Percentiles rank a stretch among this genome's conserved stretches.
phyloP scores from a whole-genome alignment of 2,888 invertebrate species.

The Brachyopa scutellaris region DNA sequence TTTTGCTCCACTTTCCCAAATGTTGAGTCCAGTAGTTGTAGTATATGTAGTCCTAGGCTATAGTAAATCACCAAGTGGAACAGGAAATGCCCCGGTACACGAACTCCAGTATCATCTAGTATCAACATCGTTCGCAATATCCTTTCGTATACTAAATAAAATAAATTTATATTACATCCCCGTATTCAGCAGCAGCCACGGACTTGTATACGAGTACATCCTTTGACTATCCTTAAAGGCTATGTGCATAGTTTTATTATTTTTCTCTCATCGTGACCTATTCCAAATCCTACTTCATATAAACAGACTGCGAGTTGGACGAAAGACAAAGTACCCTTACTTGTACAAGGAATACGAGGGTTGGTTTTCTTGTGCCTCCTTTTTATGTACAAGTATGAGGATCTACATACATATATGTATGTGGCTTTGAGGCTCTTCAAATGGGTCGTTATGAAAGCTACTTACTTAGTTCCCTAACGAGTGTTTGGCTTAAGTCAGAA shows the following conservation, averaged over 20 bases:
- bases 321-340: too few relatives aligned
- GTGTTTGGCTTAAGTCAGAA: neutral
- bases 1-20: neutral
- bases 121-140: neutral
- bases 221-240: conserved; percentile 1
- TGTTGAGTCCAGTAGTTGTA: neutral
- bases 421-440: neutral
- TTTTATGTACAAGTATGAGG: neutral
- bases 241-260: conserved; percentile 30
- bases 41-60: too few relatives aligned
- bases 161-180: neutral
- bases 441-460: neutral
- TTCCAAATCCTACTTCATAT: conserved; percentile 16
- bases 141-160: neutral
- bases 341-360: too few relatives aligned
- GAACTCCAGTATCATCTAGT: too few relatives aligned
- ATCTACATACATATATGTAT: neutral
- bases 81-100: too few relatives aligned
- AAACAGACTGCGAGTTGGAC: neutral
- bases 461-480: neutral
- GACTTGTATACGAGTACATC: too few relatives aligned
- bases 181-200: neutral
- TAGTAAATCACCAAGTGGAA: too few relatives aligned
- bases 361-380: too few relatives aligned
- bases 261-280: conserved; percentile 11